Conservation (phyloP, 1,140 invertebrate genomes). For the Oscheius sp. region DNA sequence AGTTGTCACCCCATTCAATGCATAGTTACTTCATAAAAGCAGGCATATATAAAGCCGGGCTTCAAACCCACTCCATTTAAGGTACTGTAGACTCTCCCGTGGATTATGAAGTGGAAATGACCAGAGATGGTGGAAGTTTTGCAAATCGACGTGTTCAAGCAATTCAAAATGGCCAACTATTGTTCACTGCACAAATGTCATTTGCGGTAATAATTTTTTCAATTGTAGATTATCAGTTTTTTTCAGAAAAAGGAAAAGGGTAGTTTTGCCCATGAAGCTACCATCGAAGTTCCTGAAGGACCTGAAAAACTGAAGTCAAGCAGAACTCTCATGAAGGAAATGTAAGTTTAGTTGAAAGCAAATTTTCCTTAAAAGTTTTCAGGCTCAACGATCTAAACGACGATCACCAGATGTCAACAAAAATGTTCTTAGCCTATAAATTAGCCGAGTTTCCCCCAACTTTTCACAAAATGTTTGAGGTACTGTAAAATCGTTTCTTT, state of each 20-base stretch:
- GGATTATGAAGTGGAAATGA: not conserved
- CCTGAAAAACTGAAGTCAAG: not conserved
- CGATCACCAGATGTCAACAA: not conserved
- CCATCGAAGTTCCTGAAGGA: not conserved
- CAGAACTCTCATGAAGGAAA: not conserved
- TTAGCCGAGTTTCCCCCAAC: not conserved
- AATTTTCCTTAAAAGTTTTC: not conserved
- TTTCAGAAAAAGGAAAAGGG: not conserved
- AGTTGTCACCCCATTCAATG: not conserved
- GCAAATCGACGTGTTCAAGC: not conserved
- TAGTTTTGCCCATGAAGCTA: not conserved
- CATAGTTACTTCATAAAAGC: conserved; percentile 19
- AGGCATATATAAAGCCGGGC: not conserved
- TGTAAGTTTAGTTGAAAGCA: not conserved
- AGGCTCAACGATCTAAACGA: not conserved
- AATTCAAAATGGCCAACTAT: not conserved
- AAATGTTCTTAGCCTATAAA: not conserved
- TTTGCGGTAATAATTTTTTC: not conserved
- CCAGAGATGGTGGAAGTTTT: not conserved
- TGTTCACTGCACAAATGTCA: not conserved
- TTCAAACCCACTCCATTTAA: not conserved
- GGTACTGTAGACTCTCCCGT: not conserved
- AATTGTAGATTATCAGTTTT: not conserved
- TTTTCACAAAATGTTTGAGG: conserved; percentile 8
- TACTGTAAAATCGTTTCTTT: not conserved